Evolutionary conservation across 2,113 vertebrate species (phyloP).

Genomic region (Canis aureus): DNA sequence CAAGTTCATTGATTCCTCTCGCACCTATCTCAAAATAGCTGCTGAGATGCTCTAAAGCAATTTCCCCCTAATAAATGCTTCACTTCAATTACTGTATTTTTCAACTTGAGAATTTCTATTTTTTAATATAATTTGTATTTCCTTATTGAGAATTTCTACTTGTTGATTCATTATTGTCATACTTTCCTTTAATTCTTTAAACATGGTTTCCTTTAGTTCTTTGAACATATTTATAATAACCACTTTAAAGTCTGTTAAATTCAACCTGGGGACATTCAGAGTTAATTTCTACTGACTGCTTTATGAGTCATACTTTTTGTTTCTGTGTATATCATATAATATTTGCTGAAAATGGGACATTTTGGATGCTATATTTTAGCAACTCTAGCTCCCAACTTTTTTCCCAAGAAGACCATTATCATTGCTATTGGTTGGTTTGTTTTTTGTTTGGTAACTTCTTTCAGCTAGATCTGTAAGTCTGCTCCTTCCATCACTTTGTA

Average conservation of each 20-base stretch:
- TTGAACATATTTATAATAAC: constrained; percentile 33
- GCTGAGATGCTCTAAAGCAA: background rate
- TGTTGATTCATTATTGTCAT: background rate
- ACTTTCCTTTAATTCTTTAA: constrained; percentile 27
- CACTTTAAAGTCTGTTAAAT: background rate
- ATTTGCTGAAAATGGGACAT: background rate
- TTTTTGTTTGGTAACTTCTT: background rate
- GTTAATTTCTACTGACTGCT: background rate
- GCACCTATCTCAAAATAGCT: background rate
- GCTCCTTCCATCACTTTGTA: background rate
- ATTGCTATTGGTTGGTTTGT: background rate
- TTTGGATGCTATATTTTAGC: background rate
- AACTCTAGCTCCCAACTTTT: background rate
- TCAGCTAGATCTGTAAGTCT: background rate
- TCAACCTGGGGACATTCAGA: background rate
- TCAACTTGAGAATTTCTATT: constrained; percentile 3
- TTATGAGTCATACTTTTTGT: background rate
- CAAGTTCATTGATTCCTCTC: background rate
- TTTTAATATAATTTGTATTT: background rate
- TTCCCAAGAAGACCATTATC: background rate
- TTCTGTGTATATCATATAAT: background rate
- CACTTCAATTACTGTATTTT: background rate
- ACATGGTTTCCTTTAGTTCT: background rate
- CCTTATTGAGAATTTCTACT: background rate
- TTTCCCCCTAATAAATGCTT: background rate